Conservation (phyloP, 2,113 vertebrate genomes). For the Charina bottae region DNA sequence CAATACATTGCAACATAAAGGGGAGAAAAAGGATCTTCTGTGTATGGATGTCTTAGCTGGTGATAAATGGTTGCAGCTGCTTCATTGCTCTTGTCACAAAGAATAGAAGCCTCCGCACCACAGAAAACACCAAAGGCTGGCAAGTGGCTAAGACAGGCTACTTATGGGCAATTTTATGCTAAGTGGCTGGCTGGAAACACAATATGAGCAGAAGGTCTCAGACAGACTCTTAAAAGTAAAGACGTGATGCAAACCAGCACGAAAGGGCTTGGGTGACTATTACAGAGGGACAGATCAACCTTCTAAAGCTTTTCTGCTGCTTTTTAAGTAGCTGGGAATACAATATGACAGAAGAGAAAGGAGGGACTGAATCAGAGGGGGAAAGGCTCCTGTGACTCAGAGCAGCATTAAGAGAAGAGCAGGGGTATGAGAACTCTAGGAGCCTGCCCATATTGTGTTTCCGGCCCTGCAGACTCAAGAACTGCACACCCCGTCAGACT, state of each 20-base stretch:
- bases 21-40: conserved; percentile 8
- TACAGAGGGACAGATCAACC: neutral
- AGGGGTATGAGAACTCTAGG: neutral
- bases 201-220: conserved; percentile 45
- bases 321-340: neutral
- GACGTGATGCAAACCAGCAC: conserved; percentile 33
- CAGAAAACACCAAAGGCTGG: conserved; percentile 26
- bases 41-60: accelerated
- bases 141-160: neutral
- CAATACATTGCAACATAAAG: accelerated
- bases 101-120: conserved; percentile 16
- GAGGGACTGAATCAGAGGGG: neutral
- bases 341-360: neutral
- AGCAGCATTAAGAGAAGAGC: neutral
- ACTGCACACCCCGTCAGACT: neutral
- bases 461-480: neutral
- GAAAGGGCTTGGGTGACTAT: neutral
- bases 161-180: conserved; percentile 59
- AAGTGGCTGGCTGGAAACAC: conserved; percentile 44
- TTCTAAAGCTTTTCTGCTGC: neutral
- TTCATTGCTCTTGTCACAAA: conserved; percentile 54
- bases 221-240: neutral
- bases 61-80: conserved; percentile 27
- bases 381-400: neutral
- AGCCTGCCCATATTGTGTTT: neutral